These are phyloP conservation scores for Parnassius glacialis DNA, from an alignment of 2,888 invertebrate species.

Conservation along the genomic window DNA sequence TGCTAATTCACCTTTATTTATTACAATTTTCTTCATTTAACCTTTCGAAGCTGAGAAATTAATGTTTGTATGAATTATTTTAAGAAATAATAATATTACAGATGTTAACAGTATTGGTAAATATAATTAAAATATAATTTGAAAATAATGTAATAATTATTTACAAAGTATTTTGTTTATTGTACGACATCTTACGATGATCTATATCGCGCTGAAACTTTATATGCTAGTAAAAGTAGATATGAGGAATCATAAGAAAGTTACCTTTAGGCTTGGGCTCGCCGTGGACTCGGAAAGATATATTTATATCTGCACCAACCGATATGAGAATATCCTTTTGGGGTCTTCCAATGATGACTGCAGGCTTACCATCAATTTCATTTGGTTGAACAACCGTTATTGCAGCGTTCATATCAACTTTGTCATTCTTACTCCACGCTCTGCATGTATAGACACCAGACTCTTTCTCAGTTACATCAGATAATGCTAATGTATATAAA, in stretches of 20 bases:
- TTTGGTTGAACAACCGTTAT: constrained; percentile 85
- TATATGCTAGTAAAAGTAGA: no score
- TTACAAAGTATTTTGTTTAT: no score
- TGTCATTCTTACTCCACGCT: constrained; percentile 87
- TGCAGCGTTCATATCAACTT: constrained; percentile 86
- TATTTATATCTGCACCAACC: constrained; percentile 89
- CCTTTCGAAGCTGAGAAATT: no score
- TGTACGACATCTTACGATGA: no score
- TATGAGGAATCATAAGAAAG: not conserved
- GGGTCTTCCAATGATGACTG: constrained; percentile 89
- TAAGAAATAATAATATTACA: no score
- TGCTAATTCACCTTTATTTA: no score
- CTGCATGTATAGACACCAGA: constrained; percentile 89
- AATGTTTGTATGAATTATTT: no score
- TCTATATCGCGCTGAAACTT: no score
- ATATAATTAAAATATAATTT: no score
- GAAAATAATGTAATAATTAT: no score
- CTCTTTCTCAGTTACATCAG: constrained; percentile 86
- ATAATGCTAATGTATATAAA: constrained; percentile 87
- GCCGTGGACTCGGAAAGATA: constrained; percentile 90
- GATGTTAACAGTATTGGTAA: no score
- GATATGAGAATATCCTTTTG: constrained; percentile 87
- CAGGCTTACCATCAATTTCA: constrained; percentile 85
- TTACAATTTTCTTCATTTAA: no score
- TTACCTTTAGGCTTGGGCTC: constrained; percentile 92